These are phyloP conservation scores for Ophion obscuratus DNA, from an alignment of 2,888 invertebrate species.

Conservation along the genomic window DNA sequence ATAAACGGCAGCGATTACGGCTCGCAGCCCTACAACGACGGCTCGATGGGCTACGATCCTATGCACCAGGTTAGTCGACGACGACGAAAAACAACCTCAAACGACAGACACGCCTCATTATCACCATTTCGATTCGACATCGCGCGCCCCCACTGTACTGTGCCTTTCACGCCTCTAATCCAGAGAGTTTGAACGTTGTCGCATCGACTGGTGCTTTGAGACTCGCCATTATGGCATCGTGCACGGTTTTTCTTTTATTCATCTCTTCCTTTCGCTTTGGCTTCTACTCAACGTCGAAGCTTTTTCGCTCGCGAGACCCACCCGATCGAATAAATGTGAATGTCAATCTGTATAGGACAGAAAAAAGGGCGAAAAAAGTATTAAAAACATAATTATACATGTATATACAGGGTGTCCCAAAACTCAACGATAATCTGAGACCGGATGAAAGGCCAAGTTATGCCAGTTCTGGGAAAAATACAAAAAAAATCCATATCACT, in stretches of 20 bases:
- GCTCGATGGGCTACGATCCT: conserved; percentile 95
- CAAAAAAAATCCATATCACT: too few species aligned
- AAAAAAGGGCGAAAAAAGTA: too few species aligned
- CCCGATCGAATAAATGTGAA: not conserved
- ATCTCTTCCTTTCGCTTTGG: not conserved
- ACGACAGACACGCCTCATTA: not conserved
- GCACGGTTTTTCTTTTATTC: not conserved
- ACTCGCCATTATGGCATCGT: not conserved
- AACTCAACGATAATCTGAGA: too few species aligned
- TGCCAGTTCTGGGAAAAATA: too few species aligned
- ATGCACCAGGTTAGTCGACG: conserved; percentile 91
- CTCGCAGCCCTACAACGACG: conserved; percentile 93
- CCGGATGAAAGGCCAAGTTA: too few species aligned
- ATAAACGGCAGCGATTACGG: conserved; percentile 95
- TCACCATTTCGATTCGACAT: too few species aligned
- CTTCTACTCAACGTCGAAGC: not conserved
- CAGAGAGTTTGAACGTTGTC: not conserved
- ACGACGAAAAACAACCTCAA: not conserved
- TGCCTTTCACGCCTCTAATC: too few species aligned
- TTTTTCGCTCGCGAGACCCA: not conserved
- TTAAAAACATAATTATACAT: too few species aligned
- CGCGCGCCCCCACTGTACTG: too few species aligned
- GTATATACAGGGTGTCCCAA: too few species aligned
- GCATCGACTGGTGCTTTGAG: not conserved
- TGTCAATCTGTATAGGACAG: not conserved